A percentile compares a stretch with the other conserved stretches of the same genome.
phyloP scores from a whole-genome alignment of 2,797 vertebrate species.

The Ctenochaetus hawaiiensis region DNA sequence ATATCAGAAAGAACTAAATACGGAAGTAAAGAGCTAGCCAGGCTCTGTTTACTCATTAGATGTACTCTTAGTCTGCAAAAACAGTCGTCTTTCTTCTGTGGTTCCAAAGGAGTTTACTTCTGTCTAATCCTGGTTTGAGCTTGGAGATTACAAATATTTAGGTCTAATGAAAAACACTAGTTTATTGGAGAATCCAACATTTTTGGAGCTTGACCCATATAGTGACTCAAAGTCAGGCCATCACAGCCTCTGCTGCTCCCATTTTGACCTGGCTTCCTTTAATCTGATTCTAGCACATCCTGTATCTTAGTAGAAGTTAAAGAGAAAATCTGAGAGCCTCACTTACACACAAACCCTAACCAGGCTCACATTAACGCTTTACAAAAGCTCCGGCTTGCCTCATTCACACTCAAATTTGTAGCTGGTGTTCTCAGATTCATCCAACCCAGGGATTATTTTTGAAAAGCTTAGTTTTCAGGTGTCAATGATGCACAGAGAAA shows the following conservation, averaged over 20 bases:
- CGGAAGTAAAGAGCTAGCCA: not conserved
- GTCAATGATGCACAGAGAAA: not conserved
- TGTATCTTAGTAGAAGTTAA: not conserved
- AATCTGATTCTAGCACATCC: not conserved
- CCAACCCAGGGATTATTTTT: conserved; percentile 5
- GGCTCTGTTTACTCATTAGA: not conserved
- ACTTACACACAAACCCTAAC: not conserved
- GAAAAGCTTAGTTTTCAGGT: conserved; percentile 24
- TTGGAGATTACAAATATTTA: not conserved
- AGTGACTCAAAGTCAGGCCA: not conserved
- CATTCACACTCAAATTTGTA: not conserved
- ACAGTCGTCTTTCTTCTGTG: not conserved
- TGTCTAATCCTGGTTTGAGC: not conserved
- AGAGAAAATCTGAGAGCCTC: no score
- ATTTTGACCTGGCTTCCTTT: not conserved
- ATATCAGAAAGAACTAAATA: not conserved
- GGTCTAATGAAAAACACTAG: not conserved
- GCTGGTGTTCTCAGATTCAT: not conserved
- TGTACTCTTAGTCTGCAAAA: not conserved
- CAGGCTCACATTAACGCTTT: not conserved
- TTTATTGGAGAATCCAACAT: not conserved
- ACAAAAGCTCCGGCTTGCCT: conserved; percentile 16
- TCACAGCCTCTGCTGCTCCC: not conserved
- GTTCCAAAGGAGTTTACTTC: not conserved
- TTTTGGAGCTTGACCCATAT: not conserved